Base-by-base conservation (phyloP, 2,797 vertebrate species). In the Kryptopterus vitreolus region DNA sequence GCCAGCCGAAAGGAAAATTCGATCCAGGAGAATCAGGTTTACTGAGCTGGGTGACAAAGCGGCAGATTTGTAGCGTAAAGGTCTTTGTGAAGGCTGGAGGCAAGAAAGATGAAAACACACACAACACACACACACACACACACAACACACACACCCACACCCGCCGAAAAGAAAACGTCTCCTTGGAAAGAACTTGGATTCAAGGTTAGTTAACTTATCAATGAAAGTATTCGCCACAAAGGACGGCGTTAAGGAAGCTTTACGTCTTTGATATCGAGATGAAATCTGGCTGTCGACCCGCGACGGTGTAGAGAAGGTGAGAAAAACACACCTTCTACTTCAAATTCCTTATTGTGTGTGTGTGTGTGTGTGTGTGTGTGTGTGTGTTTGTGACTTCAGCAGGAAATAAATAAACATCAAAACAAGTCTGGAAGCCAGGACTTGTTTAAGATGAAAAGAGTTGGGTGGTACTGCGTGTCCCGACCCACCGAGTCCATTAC, bases 401-500 rank as follows among this genome's bases (percentile, higher is more conserved):
- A 12, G 12, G 7, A 62, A 31, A 31, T 5, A 62, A 62, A 55
- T 55, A n/a, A 55, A 55, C 38, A 7, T 55, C 0, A 55, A 55
- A 55, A n/a, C 2, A 55, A 20, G 16, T 24, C 33, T 43, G 2
- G n/a, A 74, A 58, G 33, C 22, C 31, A 72, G 20, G 70, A 22
- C 20, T 58, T 58, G n/a, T 35, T 8, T 33, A 71, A 63, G 24
- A 29, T n/a, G 5, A 52, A n/a, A 70, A 35, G 31, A 1, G 38
- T 72, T 50, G 2, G 2, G 26, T 13, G 57, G 77, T 15, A 9
- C n/a, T 29, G 77, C 29, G 4, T 33, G 26, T 78, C 77, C 66
- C 77, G 50, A 78, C 53, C 66, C 55, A 35, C 43, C 31, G 22
- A 79, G 35, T 71, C 61, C 66, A 61, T 79, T 79, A 61, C 57